Conservation (phyloP, 2,888 invertebrate genomes). For the Eupithecia inturbata region DNA sequence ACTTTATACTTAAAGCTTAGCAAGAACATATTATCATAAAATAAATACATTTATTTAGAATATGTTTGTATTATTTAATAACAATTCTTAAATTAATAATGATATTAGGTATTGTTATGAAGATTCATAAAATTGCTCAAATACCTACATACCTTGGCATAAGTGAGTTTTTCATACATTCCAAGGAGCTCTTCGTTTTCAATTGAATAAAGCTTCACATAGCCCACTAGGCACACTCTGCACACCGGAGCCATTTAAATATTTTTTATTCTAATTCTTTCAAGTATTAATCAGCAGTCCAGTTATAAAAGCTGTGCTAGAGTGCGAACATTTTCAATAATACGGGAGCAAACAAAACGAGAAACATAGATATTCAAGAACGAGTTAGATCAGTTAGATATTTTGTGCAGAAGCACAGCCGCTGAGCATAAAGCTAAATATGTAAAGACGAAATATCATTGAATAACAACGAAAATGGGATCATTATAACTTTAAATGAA, state of each 20-base stretch:
- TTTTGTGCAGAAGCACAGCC: not conserved
- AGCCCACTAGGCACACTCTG: not conserved
- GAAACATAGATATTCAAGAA: not conserved
- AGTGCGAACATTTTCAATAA: not conserved
- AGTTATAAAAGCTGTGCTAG: not conserved
- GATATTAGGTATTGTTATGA: too few relatives aligned
- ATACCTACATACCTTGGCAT: slow-evolving; percentile 13
- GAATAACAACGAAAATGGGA: too few relatives aligned
- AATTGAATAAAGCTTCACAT: slow-evolving; percentile 13
- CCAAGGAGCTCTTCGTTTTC: slow-evolving; percentile 16
- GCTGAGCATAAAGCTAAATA: not conserved
- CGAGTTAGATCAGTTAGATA: not conserved
- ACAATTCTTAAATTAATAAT: too few relatives aligned
- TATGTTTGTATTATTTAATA: too few relatives aligned
- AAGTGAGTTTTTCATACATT: slow-evolving; percentile 22
- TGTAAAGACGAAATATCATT: too few relatives aligned
- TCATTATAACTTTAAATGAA: too few relatives aligned
- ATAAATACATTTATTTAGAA: too few relatives aligned
- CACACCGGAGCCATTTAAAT: slow-evolving; percentile 3
- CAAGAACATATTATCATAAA: too few relatives aligned
- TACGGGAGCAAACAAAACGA: not conserved
- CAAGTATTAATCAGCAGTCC: not conserved
- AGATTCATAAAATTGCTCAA: not conserved
- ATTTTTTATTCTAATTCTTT: not conserved
- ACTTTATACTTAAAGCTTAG: too few relatives aligned